Evolutionary conservation across 1,140 invertebrate genomes (phyloP), one percentile per base, ranked within the genome.

Genomic region (Zelostemma sp.): DNA sequence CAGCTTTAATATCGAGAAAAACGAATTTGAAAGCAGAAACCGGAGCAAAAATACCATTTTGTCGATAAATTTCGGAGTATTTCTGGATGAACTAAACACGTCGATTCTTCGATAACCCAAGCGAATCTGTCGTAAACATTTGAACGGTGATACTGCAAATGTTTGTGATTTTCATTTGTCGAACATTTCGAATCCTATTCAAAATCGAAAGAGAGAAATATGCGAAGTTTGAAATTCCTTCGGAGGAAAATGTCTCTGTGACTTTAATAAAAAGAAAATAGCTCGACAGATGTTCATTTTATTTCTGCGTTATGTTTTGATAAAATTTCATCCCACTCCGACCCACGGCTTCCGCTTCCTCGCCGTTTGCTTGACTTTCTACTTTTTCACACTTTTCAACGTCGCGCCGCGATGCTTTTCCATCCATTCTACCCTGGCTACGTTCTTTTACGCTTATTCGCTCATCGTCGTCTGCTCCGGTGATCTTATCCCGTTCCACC

Each of bases 241-340:
- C 41, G 47, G 48, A 47, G 40, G 55, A 33, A 49, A 65, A 48
- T 31, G 55, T 4, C 41, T 49, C 11, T 50, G 21, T 3, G 54
- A 68, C 49, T 68, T 62, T 62, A 58, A 68, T 68, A 62, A 33
- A 45, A 62, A 62, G 59, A 21, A 68, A 68, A 62, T 45, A 68
- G 41, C 12, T 35, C 15, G 31, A 49, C 40, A 48, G 59, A 43
- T 63, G 55, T 41, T 63, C 66, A 63, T 69, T 69, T 63, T 49
- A 45, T 53, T 41, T 41, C 17, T 54, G 28, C 54, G 46, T 51
- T 43, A 55, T 68, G 66, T 68, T 63, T 63, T 68, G 59, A 60
- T 64, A 45, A 63, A 51, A 64, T 70, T 64, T 68, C 46, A 46
- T 55, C 49, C 5, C 25, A 28, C 3, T 28, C 8, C 38, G 17